phyloP scores from a whole-genome alignment of 2,888 invertebrate species.

The Dione juno region DNA sequence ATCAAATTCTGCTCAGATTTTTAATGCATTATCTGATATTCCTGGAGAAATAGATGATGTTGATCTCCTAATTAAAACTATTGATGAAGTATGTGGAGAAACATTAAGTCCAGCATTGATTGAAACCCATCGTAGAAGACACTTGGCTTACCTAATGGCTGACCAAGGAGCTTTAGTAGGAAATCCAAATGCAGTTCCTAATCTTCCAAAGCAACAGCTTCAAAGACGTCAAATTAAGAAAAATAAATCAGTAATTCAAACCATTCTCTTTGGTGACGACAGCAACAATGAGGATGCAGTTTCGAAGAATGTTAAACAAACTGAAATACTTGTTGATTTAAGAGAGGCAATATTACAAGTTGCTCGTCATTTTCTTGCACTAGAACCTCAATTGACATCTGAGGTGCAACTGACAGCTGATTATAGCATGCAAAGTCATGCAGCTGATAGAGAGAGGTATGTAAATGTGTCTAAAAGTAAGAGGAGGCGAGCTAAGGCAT shows the following conservation, averaged over 20 bases:
- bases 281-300: constrained; percentile 91
- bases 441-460: constrained; percentile 96
- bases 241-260: constrained; percentile 94
- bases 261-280: constrained; percentile 93
- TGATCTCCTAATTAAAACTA: constrained; percentile 91
- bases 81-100: constrained; percentile 87
- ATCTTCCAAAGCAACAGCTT: constrained; percentile 96
- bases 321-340: constrained; percentile 98
- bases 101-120: constrained; percentile 92
- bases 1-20: constrained; percentile 98
- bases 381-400: constrained; percentile 93
- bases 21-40: constrained; percentile 97
- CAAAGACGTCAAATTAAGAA: constrained; percentile 94
- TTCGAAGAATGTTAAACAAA: constrained; percentile 98
- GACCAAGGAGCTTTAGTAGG: constrained; percentile 97
- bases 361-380: constrained; percentile 96
- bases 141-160: constrained; percentile 97
- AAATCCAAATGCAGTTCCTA: constrained; percentile 94
- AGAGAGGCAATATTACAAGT: constrained; percentile 96
- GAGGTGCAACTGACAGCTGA: constrained; percentile 94
- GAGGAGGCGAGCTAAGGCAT: constrained; percentile 95
- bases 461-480: constrained; percentile 95
- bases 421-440: constrained; percentile 97
- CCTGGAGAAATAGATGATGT: constrained; percentile 97
- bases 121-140: constrained; percentile 95